Percentiles rank a stretch among this genome's conserved stretches.
Evolutionary conservation across 2,888 invertebrate species (phyloP).

Genomic region (Chaitophorus viminalis): DNA sequence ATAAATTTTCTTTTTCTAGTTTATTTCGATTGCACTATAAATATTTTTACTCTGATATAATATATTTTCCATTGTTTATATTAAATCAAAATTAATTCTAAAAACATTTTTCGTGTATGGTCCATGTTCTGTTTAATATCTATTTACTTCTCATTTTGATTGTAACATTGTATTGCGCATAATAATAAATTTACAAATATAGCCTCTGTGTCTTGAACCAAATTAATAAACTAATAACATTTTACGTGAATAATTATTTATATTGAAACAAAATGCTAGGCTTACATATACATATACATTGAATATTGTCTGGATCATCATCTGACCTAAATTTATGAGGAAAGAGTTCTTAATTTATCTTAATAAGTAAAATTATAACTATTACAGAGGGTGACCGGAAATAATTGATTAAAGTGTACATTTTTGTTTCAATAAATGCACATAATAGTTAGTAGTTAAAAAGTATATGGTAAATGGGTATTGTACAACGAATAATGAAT

Average conservation of each 20-base stretch:
- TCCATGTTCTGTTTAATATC: neutral
- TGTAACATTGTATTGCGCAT: neutral
- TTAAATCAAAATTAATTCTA: neutral
- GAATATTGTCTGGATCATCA: neutral
- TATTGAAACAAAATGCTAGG: neutral
- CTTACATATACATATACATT: neutral
- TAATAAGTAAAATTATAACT: slow-evolving; percentile 22
- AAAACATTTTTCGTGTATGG: neutral
- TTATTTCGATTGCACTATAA: too few relatives aligned
- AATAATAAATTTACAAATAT: neutral
- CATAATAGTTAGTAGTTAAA: neutral
- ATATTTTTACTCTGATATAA: neutral
- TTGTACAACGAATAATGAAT: too few relatives aligned
- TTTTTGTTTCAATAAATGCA: neutral
- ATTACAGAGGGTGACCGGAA: neutral
- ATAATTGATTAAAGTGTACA: slow-evolving; percentile 8
- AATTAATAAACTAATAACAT: slow-evolving; percentile 19
- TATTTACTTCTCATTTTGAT: neutral
- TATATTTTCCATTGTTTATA: neutral
- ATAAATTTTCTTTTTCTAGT: too few relatives aligned
- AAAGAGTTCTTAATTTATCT: slow-evolving; percentile 10
- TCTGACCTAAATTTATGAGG: neutral
- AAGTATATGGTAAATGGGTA: too few relatives aligned
- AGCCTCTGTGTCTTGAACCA: neutral
- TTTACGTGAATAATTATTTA: slow-evolving; percentile 20